Base-by-base conservation (phyloP, 1,140 invertebrate species). In the Pseudomyrmex gracilis region DNA sequence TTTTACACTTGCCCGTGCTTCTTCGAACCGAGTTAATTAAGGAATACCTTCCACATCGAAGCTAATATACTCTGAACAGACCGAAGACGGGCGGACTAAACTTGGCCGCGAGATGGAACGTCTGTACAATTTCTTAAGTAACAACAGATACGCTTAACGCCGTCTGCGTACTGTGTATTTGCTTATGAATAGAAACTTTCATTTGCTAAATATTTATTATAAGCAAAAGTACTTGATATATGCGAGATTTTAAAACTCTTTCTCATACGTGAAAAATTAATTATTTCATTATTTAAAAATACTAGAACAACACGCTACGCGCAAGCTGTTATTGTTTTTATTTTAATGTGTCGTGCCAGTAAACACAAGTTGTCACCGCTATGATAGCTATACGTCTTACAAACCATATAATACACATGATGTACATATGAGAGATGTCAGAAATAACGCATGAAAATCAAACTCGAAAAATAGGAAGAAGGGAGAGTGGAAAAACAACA, bases 21-120 rank as follows among this genome's bases (percentile, higher is more conserved):
- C 12, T 47, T 20, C 73, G 12, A 58, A 24, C 34, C 80, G 77
- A 83, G 83, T 87, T 90, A 92, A 92, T 92, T 91, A 91, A 87
- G 84, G 85, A 87, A 89, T 90, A 82, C 87, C 84, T 90, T 88
- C 84, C 83, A 88, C 73, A 58, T 70, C 53, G 84, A 89, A 90
- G 83, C 83, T 86, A 86, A 85, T 91, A 84, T 84, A 82, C 73
- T 53, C 80, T 2, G 49, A 47, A 58, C n/a, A 71, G 66, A 80
- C 71, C 76, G 76, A 80, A 80, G n/a, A 71, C 66, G 53, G 34
- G 66, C 66, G 76, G 22, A 17, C 43, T 58, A 34, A 70, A 47
- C 43, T 43, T 4, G 8, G 20, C 22, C 43, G n/a, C 5, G 10
- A 58, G 20, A 57, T 8, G 43, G 20, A 70, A 45, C 34, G 53